These are phyloP conservation scores for Drosophila parabipectinata DNA, from an alignment of 1,140 invertebrate genomes.

Conservation along the genomic window DNA sequence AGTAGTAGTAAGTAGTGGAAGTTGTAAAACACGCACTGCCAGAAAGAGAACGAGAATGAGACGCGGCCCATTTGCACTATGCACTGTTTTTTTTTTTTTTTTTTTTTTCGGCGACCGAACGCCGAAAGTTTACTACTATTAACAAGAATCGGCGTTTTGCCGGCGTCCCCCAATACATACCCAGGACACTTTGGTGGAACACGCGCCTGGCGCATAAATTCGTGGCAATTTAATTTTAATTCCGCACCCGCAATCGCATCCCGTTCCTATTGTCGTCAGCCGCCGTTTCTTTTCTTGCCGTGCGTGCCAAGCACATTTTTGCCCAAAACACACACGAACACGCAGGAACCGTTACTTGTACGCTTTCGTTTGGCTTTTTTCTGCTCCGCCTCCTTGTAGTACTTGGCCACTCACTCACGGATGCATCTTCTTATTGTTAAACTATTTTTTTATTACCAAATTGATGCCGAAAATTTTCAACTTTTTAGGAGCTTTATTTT, in stretches of 20 bases:
- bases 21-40: conserved; percentile 30
- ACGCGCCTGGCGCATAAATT: conserved; percentile 69
- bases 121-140: conserved; percentile 9
- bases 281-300: conserved; percentile 35
- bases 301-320: conserved; percentile 67
- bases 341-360: conserved; percentile 69
- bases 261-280: conserved; percentile 35
- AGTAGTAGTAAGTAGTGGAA: conserved; percentile 30
- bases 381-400: conserved; percentile 19
- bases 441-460: conserved; percentile 21
- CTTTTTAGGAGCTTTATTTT: neutral
- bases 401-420: conserved; percentile 6
- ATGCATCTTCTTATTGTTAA: conserved; percentile 29
- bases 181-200: conserved; percentile 35
- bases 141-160: conserved; percentile 32
- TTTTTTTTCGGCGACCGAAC: neutral
- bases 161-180: conserved; percentile 48
- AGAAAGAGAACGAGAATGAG: conserved; percentile 18
- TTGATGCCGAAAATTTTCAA: neutral
- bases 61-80: conserved; percentile 21
- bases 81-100: conserved; percentile 9
- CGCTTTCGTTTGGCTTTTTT: conserved; percentile 7
- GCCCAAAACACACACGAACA: conserved; percentile 47
- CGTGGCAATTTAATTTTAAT: conserved; percentile 65
- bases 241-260: conserved; percentile 50